Conservation (phyloP, 2,797 vertebrate genomes). For the Sciurus carolinensis region DNA sequence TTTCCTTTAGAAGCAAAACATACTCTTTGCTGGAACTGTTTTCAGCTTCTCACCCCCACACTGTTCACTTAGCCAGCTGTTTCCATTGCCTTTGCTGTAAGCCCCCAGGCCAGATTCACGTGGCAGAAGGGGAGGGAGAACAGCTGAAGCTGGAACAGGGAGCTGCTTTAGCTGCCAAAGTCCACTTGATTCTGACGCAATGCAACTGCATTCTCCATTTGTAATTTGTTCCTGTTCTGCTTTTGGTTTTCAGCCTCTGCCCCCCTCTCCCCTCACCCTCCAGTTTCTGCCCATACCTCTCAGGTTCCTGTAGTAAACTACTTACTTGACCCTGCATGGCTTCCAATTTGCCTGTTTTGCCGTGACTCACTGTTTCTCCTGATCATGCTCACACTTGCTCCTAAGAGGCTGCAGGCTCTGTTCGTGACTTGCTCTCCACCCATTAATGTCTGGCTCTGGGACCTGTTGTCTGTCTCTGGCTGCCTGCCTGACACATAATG, state of each 20-base stretch:
- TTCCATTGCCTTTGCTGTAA: constrained; percentile 68
- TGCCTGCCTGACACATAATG: constrained; percentile 66
- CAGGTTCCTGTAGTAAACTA: constrained; percentile 33
- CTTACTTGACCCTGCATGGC: neutral
- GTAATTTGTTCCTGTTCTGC: constrained; percentile 82
- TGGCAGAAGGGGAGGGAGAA: constrained; percentile 65
- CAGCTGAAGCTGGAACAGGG: constrained; percentile 76
- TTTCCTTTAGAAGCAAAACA: constrained; percentile 77
- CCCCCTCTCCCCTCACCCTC: neutral
- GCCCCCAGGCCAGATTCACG: constrained; percentile 72
- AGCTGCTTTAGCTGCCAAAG: constrained; percentile 73
- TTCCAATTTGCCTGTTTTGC: constrained; percentile 57
- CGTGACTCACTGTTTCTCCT: constrained; percentile 28
- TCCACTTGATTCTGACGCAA: constrained; percentile 80
- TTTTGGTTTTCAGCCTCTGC: constrained; percentile 66
- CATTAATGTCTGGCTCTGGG: constrained; percentile 60
- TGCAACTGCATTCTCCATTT: constrained; percentile 75
- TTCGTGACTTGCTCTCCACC: constrained; percentile 58
- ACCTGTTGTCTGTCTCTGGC: constrained; percentile 66
- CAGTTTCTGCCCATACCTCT: neutral
- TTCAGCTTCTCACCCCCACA: constrained; percentile 38
- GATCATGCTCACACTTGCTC: constrained; percentile 61
- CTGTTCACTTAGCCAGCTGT: constrained; percentile 63
- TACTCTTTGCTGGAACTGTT: constrained; percentile 58
- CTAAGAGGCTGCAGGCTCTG: constrained; percentile 54